phyloP scores from a whole-genome alignment of 2,888 invertebrate genomes.

The Amphiduros pacificus region DNA sequence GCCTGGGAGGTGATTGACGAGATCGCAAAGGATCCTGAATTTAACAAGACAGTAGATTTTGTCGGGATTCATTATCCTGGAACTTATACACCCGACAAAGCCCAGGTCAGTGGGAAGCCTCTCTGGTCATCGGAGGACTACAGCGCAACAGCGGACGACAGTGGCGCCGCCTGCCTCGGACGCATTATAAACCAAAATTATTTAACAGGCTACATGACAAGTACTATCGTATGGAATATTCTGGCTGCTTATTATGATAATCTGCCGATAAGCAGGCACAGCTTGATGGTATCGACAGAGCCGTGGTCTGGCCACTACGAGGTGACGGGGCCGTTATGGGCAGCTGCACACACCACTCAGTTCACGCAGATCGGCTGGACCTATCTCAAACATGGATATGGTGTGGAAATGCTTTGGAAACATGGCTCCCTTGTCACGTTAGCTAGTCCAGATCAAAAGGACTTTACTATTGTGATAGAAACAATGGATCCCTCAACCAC shows the following conservation, averaged over 20 bases:
- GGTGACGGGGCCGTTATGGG: conserved; percentile 54
- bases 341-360: conserved; percentile 58
- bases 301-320: conserved; percentile 58
- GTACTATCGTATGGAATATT: conserved; percentile 59
- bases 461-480: conserved; percentile 58
- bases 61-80: conserved; percentile 56
- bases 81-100: conserved; percentile 31
- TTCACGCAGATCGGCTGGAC: conserved; percentile 54
- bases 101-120: conserved; percentile 47
- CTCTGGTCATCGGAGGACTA: conserved; percentile 61
- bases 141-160: conserved; percentile 51
- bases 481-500: too few species aligned
- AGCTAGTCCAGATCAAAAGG: conserved; percentile 44
- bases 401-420: conserved; percentile 44
- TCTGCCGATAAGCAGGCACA: conserved; percentile 45
- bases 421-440: conserved; percentile 57
- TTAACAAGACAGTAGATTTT: conserved; percentile 46
- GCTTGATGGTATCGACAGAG: conserved; percentile 57
- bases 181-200: not conserved
- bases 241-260: conserved; percentile 54
- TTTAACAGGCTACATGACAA: conserved; percentile 23
- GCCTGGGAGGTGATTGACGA: conserved; percentile 35
- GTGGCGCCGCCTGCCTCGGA: conserved; percentile 57
- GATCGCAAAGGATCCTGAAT: conserved; percentile 37
- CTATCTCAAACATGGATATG: conserved; percentile 49